These are phyloP conservation scores for Drosophila subquinaria DNA, from an alignment of 2,888 invertebrate species.

Conservation along the genomic window DNA sequence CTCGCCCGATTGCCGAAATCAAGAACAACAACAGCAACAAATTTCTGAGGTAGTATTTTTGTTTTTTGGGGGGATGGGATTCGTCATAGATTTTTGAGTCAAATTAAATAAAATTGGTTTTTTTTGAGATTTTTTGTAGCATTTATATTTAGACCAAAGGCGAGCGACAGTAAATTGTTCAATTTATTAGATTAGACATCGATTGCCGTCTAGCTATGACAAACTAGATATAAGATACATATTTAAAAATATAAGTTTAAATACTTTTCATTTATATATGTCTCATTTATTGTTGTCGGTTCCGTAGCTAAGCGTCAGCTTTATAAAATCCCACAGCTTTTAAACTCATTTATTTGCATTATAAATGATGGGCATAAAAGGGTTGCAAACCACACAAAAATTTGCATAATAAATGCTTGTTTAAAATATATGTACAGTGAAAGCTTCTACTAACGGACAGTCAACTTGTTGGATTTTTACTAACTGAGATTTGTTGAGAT, in stretches of 20 bases:
- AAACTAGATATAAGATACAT: conserved; percentile 13
- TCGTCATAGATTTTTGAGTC: conserved; percentile 34
- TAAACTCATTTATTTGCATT: conserved; percentile 44
- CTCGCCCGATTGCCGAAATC: conserved; percentile 33
- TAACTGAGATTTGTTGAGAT: too few species aligned
- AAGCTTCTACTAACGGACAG: background rate
- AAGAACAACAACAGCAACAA: conserved; percentile 20
- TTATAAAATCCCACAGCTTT: conserved; percentile 22
- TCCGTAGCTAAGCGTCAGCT: conserved; percentile 11
- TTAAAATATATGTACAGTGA: background rate
- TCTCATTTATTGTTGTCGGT: conserved; percentile 5
- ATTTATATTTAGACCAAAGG: conserved; percentile 45
- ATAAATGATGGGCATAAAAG: conserved; percentile 39
- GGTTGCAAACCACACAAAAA: conserved; percentile 36
- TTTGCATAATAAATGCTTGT: conserved; percentile 68
- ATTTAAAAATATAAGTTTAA: background rate
- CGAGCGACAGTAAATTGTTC: conserved; percentile 51
- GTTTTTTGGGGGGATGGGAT: conserved; percentile 8
- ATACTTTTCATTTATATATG: background rate
- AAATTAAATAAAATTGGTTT: conserved; percentile 11
- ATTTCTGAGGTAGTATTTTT: conserved; percentile 14
- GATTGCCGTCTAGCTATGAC: conserved; percentile 21
- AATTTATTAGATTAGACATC: conserved; percentile 57
- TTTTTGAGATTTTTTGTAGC: conserved; percentile 43
- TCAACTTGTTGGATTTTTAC: background rate